These are phyloP conservation scores for Craniophora ligustri DNA, from an alignment of 2,888 invertebrate genomes.

Conservation along the genomic window DNA sequence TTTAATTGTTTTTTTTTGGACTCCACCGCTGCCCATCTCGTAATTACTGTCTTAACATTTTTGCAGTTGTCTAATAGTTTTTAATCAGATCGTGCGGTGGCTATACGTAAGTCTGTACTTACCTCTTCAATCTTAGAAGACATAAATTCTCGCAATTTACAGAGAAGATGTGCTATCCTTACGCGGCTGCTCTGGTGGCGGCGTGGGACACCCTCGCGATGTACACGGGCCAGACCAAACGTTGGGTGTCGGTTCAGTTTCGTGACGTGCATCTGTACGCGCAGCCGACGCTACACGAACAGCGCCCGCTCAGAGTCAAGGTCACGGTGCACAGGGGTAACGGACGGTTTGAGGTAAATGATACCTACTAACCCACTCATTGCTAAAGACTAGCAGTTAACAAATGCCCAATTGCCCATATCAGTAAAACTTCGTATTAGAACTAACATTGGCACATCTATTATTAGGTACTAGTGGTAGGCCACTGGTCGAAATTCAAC, in stretches of 20 bases:
- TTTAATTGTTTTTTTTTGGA: too few species aligned
- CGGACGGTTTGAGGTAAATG: conserved; percentile 86
- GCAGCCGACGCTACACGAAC: conserved; percentile 86
- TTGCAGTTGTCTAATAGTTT: too few species aligned
- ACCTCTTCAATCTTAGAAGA: neutral
- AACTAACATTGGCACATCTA: too few species aligned
- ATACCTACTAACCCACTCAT: too few species aligned
- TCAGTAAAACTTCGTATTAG: too few species aligned
- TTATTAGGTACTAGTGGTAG: too few species aligned
- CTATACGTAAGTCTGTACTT: neutral
- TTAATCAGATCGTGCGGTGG: too few species aligned
- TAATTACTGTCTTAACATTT: too few species aligned
- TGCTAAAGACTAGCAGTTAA: too few species aligned
- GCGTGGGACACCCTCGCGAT: conserved; percentile 92
- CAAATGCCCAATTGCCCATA: too few species aligned
- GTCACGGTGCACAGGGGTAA: conserved; percentile 89
- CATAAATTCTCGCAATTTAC: neutral
- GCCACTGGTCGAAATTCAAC: too few species aligned
- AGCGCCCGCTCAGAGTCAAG: conserved; percentile 83
- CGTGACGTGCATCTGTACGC: conserved; percentile 89
- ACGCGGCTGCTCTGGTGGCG: conserved; percentile 91
- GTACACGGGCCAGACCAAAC: conserved; percentile 85
- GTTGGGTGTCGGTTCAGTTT: conserved; percentile 90
- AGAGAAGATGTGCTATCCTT: conserved; percentile 87
- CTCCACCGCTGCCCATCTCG: too few species aligned